Conservation (phyloP, 2,888 invertebrate genomes). For the Cosmorhoe ocellata region DNA sequence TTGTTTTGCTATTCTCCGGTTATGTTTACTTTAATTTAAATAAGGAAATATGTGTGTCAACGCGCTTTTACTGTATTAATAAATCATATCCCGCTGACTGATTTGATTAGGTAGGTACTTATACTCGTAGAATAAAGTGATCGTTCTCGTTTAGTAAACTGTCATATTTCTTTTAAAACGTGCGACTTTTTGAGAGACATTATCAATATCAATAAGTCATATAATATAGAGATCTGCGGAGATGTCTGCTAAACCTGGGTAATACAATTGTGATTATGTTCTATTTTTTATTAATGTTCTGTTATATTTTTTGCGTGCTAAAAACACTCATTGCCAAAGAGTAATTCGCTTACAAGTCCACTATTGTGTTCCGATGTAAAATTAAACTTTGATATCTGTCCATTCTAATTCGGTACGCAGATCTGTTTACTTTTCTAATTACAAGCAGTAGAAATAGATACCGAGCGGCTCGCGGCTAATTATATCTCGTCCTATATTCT, state of each 20-base stretch:
- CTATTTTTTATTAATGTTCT: too few species aligned
- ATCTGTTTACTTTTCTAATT: constrained; percentile 72
- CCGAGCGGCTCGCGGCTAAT: constrained; percentile 65
- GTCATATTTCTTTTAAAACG: background rate
- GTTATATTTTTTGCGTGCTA: too few species aligned
- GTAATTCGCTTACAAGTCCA: constrained; percentile 1
- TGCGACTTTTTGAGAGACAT: too few species aligned
- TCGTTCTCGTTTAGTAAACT: constrained; percentile 5
- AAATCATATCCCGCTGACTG: constrained; percentile 1
- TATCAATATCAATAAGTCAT: too few species aligned
- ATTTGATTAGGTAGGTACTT: constrained; percentile 10
- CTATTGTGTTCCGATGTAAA: constrained; percentile 21
- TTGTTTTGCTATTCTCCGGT: constrained; percentile 22
- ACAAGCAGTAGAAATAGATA: constrained; percentile 63
- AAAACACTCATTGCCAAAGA: background rate
- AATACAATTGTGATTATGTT: too few species aligned
- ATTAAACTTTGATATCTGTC: constrained; percentile 40
- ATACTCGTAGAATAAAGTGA: constrained; percentile 7
- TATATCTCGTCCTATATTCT: constrained; percentile 70
- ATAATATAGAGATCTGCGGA: too few species aligned
- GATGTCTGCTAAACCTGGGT: too few species aligned
- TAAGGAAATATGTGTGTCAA: constrained; percentile 25
- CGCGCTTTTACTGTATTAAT: constrained; percentile 17
- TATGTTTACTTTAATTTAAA: constrained; percentile 30
- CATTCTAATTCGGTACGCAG: constrained; percentile 55